Percentiles rank a stretch among this genome's conserved stretches.
phyloP scores from a whole-genome alignment of 2,797 vertebrate species.

The Sardinella longiceps region DNA sequence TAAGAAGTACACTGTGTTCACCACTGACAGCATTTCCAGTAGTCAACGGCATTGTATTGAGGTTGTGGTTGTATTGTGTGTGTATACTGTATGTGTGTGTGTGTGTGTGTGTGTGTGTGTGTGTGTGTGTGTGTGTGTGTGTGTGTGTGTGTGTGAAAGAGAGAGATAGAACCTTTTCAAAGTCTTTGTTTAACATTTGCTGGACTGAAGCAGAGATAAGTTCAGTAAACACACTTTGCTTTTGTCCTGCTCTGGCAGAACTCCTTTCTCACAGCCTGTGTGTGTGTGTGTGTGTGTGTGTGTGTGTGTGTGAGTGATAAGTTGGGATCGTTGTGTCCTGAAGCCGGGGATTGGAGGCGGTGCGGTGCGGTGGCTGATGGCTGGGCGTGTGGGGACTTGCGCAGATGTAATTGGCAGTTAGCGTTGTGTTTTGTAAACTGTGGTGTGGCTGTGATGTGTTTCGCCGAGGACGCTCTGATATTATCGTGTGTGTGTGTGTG shows the following conservation, averaged over 20 bases:
- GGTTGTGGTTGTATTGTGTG: too few species aligned
- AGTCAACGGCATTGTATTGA: not conserved
- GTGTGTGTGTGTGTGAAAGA: not conserved
- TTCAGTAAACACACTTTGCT: slow-evolving; percentile 15
- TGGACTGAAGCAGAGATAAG: slow-evolving; percentile 3
- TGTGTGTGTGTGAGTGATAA: not conserved
- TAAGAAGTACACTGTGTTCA: not conserved
- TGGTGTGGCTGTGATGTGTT: slow-evolving; percentile 58
- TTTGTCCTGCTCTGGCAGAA: not conserved
- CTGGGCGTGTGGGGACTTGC: slow-evolving; percentile 51
- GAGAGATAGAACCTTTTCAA: slow-evolving; percentile 3
- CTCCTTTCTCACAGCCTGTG: not conserved
- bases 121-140: not conserved
- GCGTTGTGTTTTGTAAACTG: slow-evolving; percentile 60
- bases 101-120: too few species aligned
- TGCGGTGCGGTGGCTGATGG: not conserved
- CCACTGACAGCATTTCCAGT: not conserved
- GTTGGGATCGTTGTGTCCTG: not conserved
- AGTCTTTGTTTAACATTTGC: slow-evolving; percentile 1
- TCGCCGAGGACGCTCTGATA: slow-evolving; percentile 26
- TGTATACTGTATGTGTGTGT: too few species aligned
- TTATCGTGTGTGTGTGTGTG: slow-evolving; percentile 2
- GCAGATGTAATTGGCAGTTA: slow-evolving; percentile 57
- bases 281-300: not conserved
- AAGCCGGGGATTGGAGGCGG: slow-evolving; percentile 31